Base-by-base conservation (phyloP, 2,113 vertebrate genomes). In the Dicaeum eximium region DNA sequence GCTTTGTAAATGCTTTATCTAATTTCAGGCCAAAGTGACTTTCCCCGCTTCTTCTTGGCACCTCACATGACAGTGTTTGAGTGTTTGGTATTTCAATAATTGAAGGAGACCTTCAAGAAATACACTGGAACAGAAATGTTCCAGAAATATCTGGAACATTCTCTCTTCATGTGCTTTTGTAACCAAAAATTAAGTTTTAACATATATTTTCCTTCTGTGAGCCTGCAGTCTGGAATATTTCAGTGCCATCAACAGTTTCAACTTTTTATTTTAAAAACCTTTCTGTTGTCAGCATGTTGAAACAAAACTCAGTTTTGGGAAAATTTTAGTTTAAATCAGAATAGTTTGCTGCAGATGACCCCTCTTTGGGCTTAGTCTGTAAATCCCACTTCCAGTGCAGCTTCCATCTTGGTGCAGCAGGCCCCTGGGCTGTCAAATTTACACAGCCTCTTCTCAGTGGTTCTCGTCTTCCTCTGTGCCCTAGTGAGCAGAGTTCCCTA, bases 381-480 rank as follows among this genome's bases (percentile, higher is more conserved):
- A 64, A 44, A 0, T 0, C 5, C 3, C 3, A 18, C 48, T 84
- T 14, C 19, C n/a, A 42, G 0, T 75, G 16, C 24, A 72, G 4
- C 13, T 7, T 60, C 44, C 28, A 4, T 44, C 31, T 67, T 1
- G 0, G 16, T 48, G 33, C 33, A 74, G 15, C 17, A 69, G 14
- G 10, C 6, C 18, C 58, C 25, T 6, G 4, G 12, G 22, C 31
- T 69, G 24, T 14, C n/a, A 44, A 22, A 65, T 64, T 56, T 44
- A 44, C 25, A 64, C 45, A 57, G 44, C 7, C n/a, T 24, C 13
- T 72, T 65, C 25, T 50, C 23, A 30, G 33, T 47, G 15, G 33
- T 78, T 10, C 62, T 42, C 14, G 6, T 14, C 30, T 85, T 78
- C 40, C 24, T 64, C 13, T 44, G 11, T 20, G 16, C 12, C 11